phyloP scores from a whole-genome alignment of 2,797 vertebrate species.

The Tympanoctomys barrerae region DNA sequence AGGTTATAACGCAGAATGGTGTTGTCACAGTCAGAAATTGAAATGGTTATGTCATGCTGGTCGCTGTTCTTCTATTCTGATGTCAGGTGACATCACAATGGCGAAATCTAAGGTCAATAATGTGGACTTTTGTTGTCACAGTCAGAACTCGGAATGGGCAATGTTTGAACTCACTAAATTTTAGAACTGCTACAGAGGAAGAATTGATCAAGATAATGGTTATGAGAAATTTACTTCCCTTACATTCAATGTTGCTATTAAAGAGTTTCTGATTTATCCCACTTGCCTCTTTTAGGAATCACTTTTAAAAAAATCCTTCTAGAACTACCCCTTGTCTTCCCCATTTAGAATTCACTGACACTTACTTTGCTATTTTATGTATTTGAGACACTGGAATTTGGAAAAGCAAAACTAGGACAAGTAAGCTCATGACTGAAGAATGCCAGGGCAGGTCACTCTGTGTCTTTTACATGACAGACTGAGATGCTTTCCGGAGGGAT shows the following conservation, averaged over 20 bases:
- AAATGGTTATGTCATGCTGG: too few relatives aligned
- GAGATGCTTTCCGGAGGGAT: conserved; percentile 12
- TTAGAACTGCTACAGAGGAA: conserved; percentile 13
- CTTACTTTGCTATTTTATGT: conserved; percentile 13
- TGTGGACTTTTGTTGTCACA: too few relatives aligned
- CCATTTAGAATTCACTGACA: neutral
- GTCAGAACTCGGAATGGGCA: neutral
- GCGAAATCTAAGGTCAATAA: too few relatives aligned
- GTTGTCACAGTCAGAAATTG: too few relatives aligned
- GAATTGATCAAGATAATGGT: neutral
- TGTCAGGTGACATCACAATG: too few relatives aligned
- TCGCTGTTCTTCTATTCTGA: too few relatives aligned
- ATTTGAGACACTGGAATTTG: neutral
- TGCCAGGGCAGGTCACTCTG: conserved; percentile 6
- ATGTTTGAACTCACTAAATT: conserved; percentile 44
- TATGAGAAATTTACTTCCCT: conserved; percentile 26
- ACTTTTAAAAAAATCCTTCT: neutral
- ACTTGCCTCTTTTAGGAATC: neutral
- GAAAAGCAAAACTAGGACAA: conserved; percentile 43
- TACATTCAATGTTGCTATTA: neutral
- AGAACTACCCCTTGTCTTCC: neutral
- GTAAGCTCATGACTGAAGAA: conserved; percentile 3
- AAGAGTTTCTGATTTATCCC: neutral
- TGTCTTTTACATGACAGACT: neutral
- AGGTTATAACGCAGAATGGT: too few relatives aligned